Percentiles rank a stretch among this genome's conserved stretches.
Evolutionary conservation across 2,888 invertebrate species (phyloP).

Genomic region (Agrotis exclamationis): DNA sequence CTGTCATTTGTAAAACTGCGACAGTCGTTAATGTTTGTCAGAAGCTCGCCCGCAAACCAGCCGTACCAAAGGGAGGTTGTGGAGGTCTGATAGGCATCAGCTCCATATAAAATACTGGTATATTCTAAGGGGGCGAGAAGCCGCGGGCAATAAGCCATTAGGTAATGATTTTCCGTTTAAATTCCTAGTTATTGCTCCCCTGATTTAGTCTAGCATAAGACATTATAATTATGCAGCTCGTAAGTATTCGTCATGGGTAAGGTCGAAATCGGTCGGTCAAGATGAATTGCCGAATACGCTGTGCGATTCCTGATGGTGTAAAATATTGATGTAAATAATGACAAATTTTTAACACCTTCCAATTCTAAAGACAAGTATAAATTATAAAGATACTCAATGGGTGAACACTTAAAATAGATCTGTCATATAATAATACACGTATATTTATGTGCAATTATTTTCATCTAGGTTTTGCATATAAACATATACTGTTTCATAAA

Average conservation of each 20-base stretch:
- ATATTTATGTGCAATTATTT: neutral
- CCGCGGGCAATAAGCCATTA: too few species aligned
- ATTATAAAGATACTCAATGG: neutral
- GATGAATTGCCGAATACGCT: neutral
- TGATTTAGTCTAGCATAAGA: neutral
- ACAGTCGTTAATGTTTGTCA: too few species aligned
- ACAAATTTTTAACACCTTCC: neutral
- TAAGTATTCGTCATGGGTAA: too few species aligned
- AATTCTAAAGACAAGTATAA: neutral
- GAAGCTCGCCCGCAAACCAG: too few species aligned
- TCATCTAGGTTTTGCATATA: slow-evolving; percentile 1
- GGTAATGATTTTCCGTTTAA: too few species aligned
- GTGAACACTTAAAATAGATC: neutral
- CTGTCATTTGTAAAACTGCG: too few species aligned
- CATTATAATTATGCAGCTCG: neutral
- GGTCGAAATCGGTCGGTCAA: too few species aligned
- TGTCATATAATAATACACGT: neutral
- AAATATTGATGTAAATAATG: neutral
- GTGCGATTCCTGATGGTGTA: neutral
- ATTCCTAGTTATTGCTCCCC: neutral
- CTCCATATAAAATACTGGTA: too few species aligned
- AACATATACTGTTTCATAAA: slow-evolving; percentile 4
- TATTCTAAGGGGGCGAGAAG: too few species aligned
- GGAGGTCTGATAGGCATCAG: too few species aligned
- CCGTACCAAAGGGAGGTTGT: too few species aligned